Evolutionary conservation across 2,113 vertebrate genomes (phyloP), one percentile per base, ranked within the genome.

Genomic region (Brachionichthys hirsutus): DNA sequence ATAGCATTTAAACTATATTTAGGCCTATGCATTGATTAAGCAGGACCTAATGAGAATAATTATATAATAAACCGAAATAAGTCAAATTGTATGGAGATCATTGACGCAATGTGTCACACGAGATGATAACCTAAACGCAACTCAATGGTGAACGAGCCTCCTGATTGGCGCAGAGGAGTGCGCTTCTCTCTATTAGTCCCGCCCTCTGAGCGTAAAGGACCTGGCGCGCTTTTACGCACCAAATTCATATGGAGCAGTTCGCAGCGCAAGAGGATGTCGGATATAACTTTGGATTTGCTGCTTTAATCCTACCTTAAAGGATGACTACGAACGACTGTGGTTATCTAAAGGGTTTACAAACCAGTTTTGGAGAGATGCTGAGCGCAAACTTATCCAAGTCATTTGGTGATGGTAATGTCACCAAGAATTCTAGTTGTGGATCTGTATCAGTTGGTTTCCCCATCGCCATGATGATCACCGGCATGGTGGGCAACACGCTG

Each of bases 381-480:
- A 67, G 41, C 34, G 50, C 76, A n/a, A 91, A 90, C 80, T 17
- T 72, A 11, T 87, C 87, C 48, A 83, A 67, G 40, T 55, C 68
- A 13, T 17, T 59, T 67, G 82, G 53, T 67, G 88, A 88, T 49
- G 34, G 70, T 56, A 89, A 87, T 60, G 44, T 1, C 11, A 62
- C 71, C 55, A 54, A 66, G 3, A 83, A 59, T 1, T 35, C 67
- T 35, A 81, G 59, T 8, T 94, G 92, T 75, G 53, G 91, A 40
- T 91, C 89, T 0, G 93, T 94, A 18, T 96, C 96, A 0, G 94
- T 95, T 41, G 92, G 83, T 18, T 96, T 94, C 75, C 94, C 97
- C 1, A 90, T 98, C 30, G 90, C 89, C 70, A 98, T 99, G 96
- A 94, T 98, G 93, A 55, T 96, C 64, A 92, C 95, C 0, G 97